phyloP scores from a whole-genome alignment of 2,113 vertebrate genomes.

The Rhombomys opimus region DNA sequence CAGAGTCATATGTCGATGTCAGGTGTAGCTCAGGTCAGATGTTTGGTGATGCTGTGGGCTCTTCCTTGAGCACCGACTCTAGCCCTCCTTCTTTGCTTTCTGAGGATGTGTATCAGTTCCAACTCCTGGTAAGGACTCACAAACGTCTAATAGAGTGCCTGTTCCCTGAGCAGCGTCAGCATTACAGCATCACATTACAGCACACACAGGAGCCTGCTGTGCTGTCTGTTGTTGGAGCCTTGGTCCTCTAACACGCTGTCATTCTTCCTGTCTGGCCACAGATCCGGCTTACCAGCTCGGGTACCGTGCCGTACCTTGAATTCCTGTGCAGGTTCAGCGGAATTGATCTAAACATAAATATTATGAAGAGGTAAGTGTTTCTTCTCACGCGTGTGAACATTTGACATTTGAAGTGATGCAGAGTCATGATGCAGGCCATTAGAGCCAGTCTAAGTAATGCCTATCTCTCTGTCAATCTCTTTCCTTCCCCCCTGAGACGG shows the following conservation, averaged over 20 bases:
- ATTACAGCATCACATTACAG: neutral
- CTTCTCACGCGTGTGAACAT: neutral
- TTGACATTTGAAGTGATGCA: slow-evolving; percentile 1
- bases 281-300: slow-evolving; percentile 66
- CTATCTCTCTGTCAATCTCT: neutral
- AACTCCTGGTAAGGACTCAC: neutral
- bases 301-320: slow-evolving; percentile 20
- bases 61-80: neutral
- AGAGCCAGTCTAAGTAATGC: neutral
- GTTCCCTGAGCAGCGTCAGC: fast-evolving
- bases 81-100: neutral
- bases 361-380: slow-evolving; percentile 62
- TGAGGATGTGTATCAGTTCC: fast-evolving
- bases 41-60: neutral
- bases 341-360: neutral
- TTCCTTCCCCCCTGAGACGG: neutral
- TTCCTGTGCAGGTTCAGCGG: slow-evolving; percentile 75
- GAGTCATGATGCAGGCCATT: neutral
- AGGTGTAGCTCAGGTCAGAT: neutral
- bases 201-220: fast-evolving
- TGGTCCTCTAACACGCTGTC: neutral
- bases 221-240: neutral
- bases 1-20: neutral
- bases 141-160: neutral
- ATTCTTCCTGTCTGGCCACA: slow-evolving; percentile 18